These are phyloP conservation scores for Gryon sp. DNA, from an alignment of 1,140 invertebrate species.

Conservation along the genomic window DNA sequence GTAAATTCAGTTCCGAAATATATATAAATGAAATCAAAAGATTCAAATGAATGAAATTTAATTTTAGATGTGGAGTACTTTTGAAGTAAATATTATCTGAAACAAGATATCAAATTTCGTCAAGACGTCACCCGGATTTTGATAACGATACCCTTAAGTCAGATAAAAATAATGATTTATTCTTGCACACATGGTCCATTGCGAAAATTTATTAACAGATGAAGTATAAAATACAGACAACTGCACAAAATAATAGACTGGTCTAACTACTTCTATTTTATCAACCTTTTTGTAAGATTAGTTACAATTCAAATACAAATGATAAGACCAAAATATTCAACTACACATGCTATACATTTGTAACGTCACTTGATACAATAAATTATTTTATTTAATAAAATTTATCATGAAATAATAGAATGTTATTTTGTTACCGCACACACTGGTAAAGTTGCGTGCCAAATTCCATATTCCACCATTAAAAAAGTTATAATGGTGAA, in stretches of 20 bases:
- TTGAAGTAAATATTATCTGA: conserved; percentile 27
- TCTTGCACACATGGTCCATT: conserved; percentile 29
- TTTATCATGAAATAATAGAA: too few species aligned
- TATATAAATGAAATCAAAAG: conserved; percentile 16
- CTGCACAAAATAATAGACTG: conserved; percentile 6
- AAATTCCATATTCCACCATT: too few species aligned
- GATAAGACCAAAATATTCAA: background rate
- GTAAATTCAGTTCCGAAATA: too few species aligned
- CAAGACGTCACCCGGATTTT: conserved; percentile 62
- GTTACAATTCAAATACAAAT: too few species aligned
- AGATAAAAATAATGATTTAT: conserved; percentile 63
- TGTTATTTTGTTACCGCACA: too few species aligned
- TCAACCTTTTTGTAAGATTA: too few species aligned
- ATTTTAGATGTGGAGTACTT: conserved; percentile 24
- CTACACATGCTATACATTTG: too few species aligned
- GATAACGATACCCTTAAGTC: conserved; percentile 62
- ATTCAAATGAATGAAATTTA: conserved; percentile 24
- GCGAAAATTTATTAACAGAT: conserved; percentile 58
- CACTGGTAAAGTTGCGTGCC: too few species aligned
- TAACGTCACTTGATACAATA: too few species aligned
- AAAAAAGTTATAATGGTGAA: too few species aligned
- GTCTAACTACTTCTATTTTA: too few species aligned
- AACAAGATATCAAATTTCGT: conserved; percentile 53
- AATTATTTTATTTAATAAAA: too few species aligned
- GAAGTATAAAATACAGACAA: conserved; percentile 29